Conservation (phyloP, 2,888 invertebrate species). For the Leptogaster cylindrica region DNA sequence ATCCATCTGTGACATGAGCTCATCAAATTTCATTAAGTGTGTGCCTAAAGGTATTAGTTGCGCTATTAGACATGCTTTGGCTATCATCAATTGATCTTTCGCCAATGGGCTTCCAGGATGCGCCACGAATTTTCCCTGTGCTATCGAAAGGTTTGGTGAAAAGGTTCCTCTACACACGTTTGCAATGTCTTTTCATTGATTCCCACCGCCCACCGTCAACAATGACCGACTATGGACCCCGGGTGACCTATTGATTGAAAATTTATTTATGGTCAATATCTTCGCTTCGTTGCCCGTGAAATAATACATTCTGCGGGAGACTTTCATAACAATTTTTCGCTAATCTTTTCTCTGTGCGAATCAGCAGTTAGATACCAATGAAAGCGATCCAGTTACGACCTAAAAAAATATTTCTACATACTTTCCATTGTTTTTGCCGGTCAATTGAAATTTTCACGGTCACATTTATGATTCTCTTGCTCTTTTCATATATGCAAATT, state of each 20-base stretch:
- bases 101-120: neutral
- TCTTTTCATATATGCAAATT: too few relatives aligned
- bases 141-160: too few relatives aligned
- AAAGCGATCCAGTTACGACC: neutral
- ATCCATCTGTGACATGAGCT: neutral
- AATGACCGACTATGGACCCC: neutral
- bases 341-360: neutral
- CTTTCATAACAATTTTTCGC: neutral
- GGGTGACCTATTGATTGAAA: constrained; percentile 20
- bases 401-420: neutral
- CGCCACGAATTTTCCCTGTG: neutral
- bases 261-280: neutral
- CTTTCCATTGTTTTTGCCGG: too few relatives aligned
- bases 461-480: too few relatives aligned
- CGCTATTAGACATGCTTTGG: neutral
- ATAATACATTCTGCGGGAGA: neutral
- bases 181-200: too few relatives aligned
- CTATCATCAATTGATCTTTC: neutral
- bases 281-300: constrained; percentile 5
- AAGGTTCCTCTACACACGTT: too few relatives aligned
- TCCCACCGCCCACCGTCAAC: too few relatives aligned
- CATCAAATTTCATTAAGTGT: too few relatives aligned
- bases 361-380: too few relatives aligned
- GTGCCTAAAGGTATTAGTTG: neutral
- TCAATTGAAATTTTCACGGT: too few relatives aligned